phyloP scores from a whole-genome alignment of 2,113 vertebrate genomes.

The Toxostoma redivivum region DNA sequence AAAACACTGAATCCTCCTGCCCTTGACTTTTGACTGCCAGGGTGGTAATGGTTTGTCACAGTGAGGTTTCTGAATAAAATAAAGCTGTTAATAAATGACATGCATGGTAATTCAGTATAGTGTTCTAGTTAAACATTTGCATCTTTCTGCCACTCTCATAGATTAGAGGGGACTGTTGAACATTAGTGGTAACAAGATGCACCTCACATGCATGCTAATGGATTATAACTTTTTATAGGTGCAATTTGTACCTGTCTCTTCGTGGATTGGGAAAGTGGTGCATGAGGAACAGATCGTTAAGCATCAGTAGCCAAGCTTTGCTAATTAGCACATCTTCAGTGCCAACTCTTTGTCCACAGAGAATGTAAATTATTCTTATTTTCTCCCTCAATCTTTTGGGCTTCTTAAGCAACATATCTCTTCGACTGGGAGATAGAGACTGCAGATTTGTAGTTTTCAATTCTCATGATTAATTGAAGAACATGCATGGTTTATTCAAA shows the following conservation, averaged over 20 bases:
- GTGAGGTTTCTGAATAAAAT: not conserved
- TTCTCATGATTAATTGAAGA: slow-evolving; percentile 64
- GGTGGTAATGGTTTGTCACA: not conserved
- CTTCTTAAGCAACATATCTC: not conserved
- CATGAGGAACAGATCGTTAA: not conserved
- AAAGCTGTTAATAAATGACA: not conserved
- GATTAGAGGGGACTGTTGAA: not conserved
- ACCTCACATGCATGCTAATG: not conserved
- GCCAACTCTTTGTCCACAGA: not conserved
- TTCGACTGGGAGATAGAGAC: not conserved
- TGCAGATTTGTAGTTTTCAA: slow-evolving; percentile 19
- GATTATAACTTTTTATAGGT: slow-evolving; percentile 32
- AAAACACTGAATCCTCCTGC: not conserved
- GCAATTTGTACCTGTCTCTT: slow-evolving; percentile 12
- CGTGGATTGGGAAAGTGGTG: not conserved
- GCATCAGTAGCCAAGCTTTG: not conserved
- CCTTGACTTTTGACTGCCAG: not conserved
- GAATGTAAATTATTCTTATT: not conserved
- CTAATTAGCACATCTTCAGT: slow-evolving; percentile 28
- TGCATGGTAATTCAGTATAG: not conserved
- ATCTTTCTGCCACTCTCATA: not conserved
- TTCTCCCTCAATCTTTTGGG: not conserved
- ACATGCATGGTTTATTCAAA: slow-evolving; percentile 37
- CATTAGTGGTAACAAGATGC: not conserved
- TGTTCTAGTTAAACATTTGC: not conserved